Evolutionary conservation across 2,888 invertebrate species (phyloP), one percentile per base, ranked within the genome.

Genomic region (Agrotis segetum): DNA sequence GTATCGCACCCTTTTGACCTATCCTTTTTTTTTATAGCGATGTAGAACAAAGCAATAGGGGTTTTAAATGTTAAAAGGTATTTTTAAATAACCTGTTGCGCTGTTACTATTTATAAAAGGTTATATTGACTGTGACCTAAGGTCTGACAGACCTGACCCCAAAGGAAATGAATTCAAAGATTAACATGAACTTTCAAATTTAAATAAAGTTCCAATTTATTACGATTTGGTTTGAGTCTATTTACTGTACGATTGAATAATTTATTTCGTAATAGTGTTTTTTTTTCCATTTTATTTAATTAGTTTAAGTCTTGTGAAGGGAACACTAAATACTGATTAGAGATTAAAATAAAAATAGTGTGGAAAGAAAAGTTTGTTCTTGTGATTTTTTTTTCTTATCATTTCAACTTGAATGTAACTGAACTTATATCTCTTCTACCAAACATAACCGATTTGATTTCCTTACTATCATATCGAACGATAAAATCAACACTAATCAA

Each of bases 401-500:
- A 29, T 62, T 49, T 5, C n/a, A n/a, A 14, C 24, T 29, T 11
- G 11, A n/a, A 34, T 34, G 34, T 34, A 1, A 34, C 40, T 11
- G 16, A 55, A 47, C 40, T 50, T 9, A 67, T 34, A 14, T n/a
- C n/a, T 9, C 24, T 4, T 5, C 24, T 29, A 44, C 44, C 40
- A 11, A 40, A 55, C 24, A 3, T 40, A 16, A 46, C 9, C 17
- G 21, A 62, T 17, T 56, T 47, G 2, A 16, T 44, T 73, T 13
- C 14, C 40, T 55, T 52, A 6, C 4, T 29, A 61, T 46, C 21
- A 29, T 47, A 77, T 62, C 46, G 24, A 62, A 50, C 58, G 29
- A 59, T 7, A 50, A 68, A 68, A 56, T 79, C 74, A 65, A 62
- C 17, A 67, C 4, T 21, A 66, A 70, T 78, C 71, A 77, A 70